Base-by-base conservation (phyloP, 2,113 vertebrate species). In the Syngnathus scovelli region DNA sequence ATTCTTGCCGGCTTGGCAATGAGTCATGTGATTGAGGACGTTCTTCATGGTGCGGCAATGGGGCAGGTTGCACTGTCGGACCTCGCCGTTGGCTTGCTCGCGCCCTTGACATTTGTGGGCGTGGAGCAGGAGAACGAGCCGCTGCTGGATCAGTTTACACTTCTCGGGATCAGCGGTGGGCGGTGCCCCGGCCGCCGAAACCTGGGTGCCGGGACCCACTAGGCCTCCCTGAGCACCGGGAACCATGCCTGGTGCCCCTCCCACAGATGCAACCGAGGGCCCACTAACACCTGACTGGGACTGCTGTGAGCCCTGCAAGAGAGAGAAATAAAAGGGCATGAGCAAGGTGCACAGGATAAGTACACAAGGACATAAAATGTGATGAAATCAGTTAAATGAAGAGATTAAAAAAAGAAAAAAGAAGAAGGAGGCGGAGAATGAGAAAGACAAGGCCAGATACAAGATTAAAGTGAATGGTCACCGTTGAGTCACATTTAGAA, bases 1-100 rank as follows among this genome's bases (percentile, higher is more conserved):
- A 69, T 95, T 96, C 79, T 98, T 99, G 90, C 97, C 97, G 74
- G 96, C 95, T 90, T 99, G 97, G 86, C 97, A 99, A 84, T 99
- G 97, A 5, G 97, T 99, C 97, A 98, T 99, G 81, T 99, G 97
- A 87, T 99, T 99, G 27, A 99, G 91, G 85, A 98, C 97, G 67
- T 99, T 99, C 92, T 98, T 99, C 97, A 99, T 99, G 7, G 97
- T 99, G 41, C 97, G 93, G 73, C 97, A 99, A 48, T 98, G 97
- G n/a, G 97, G 97, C 74, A 99, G 93, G 85, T 96, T 98, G 85
- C 97, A 99, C 69, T 94, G 96, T 16, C 96, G 89, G 72, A 98
- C 94, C 77, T 98, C 96, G 4, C 96, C 97, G 0, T 98, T 99
- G 63, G 95, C 97, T 81, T 99, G 97, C 64, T 99, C 97, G 52